Base-by-base conservation (phyloP, 2,888 invertebrate genomes). In the Chloromyia formosa region DNA sequence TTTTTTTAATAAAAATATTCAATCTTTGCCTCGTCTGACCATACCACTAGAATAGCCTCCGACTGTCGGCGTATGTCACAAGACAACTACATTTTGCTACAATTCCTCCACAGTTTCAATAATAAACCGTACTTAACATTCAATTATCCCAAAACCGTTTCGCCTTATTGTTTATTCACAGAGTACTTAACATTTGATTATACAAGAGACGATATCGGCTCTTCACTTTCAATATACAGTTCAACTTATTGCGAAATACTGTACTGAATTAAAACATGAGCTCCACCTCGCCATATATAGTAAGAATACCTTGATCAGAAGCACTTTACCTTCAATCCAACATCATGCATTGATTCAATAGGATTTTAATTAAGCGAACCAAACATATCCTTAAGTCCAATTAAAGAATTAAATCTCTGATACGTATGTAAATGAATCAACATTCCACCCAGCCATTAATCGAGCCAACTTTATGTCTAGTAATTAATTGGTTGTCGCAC, bases 401-500 rank as follows among this genome's bases (percentile, higher is more conserved):
- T 69, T 69, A 69, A 53, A 69, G 53, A 54, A 54, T 54, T 69
- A 69, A 69, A 69, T 69, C 68, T 18, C 22, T 69, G 68, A 69
- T 69, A 69, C 23, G 68, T 53, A 69, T 62, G 62, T 62, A 62
- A 62, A 62, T 62, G 62, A 62, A 62, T 62, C 62, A 40, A 42
- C 35, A 62, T 62, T 62, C 62, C 61, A 40, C 16, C 62, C 20
- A 10, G 40, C 62, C 62, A 62, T 62, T 62, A 62, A 40, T 62
- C 40, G 35, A 40, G 40, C 49, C 14, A 42, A 40, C 35, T 35
- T 62, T 40, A 62, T 62, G 62, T 62, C 35, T 42, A 40, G 40
- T 62, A 62, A 62, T 62, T 62, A 62, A 62, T 62, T 62, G 62
- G n/a, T 42, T 62, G 62, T 62, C 35, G 62, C 62, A 35, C 40